Evolutionary conservation across 2,113 vertebrate species (phyloP), one percentile per base, ranked within the genome.

Genomic region (Paraplagusia blochii): DNA sequence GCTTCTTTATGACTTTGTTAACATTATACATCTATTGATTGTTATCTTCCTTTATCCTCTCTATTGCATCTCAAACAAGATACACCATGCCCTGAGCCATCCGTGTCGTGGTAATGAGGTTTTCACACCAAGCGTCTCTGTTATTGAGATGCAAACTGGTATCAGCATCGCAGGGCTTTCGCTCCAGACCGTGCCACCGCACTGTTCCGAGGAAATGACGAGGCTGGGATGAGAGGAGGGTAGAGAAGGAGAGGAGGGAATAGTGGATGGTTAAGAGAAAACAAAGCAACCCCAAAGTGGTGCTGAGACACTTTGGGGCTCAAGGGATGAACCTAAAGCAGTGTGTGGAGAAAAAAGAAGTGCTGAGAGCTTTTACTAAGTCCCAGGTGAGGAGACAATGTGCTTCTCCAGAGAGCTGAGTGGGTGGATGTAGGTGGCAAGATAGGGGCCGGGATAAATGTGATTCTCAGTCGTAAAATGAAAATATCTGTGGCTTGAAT

Each of bases 61-160:
- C 57, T 33, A 88, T 91, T 90, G 73, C 52, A 65, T 93, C 92
- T 93, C 89, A 74, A 90, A 94, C 93, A 87, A 88, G 88, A 90
- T 74, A 61, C 87, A 82, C 85, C 84, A 87, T 77, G 77, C 77
- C 87, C 79, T 80, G 74, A 87, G 66, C 78, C 80, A 81, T 85
- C 83, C 76, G 86, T 77, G 84, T 49, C 69, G 54, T 76, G 92
- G 91, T 91, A 93, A 90, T 75, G 66, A 81, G 70, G 77, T 85
- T 86, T 81, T 86, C 85, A 83, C 89, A 91, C 87, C 84, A 84
- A 72, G 74, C 91, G 79, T 86, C 82, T 89, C 87, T 86, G 82
- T 79, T 75, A 88, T 82, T 84, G 86, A 89, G 81, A 88, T 89
- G 88, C 83, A 72, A 84, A 82, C 60, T 85, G 78, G 89, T 90